Percentiles rank a stretch among this genome's conserved stretches.
Conservation (phyloP, 2,888 invertebrate species). For the Drosophila acutilabella region DNA sequence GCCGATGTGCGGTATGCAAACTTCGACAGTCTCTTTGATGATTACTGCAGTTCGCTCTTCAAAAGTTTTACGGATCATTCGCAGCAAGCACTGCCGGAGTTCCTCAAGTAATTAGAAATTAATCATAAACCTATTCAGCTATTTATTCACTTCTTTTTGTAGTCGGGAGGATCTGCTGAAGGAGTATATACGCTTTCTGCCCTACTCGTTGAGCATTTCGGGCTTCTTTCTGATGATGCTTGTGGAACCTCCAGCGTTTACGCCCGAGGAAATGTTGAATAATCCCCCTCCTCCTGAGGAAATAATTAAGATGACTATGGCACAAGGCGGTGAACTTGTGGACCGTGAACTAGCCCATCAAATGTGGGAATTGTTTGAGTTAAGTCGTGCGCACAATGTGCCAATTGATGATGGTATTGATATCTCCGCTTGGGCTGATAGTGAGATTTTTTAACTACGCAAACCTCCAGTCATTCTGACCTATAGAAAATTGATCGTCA, state of each 20-base stretch:
- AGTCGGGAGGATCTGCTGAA: constrained; percentile 76
- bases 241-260: constrained; percentile 61
- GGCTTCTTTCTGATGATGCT: constrained; percentile 73
- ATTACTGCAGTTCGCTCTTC: constrained; percentile 74
- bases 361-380: constrained; percentile 78
- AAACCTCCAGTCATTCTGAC: constrained; percentile 18
- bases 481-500: not conserved
- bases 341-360: constrained; percentile 82
- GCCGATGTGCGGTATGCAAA: constrained; percentile 74
- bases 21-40: constrained; percentile 79
- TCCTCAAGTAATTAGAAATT: constrained; percentile 65
- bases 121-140: too few relatives aligned
- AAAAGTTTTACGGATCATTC: constrained; percentile 50
- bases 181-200: constrained; percentile 81
- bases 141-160: constrained; percentile 7
- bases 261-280: constrained; percentile 60
- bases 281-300: constrained; percentile 42
- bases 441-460: constrained; percentile 9
- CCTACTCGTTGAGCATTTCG: constrained; percentile 73
- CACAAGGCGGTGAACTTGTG: constrained; percentile 80
- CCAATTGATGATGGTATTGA: constrained; percentile 71
- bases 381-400: constrained; percentile 65
- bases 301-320: constrained; percentile 49
- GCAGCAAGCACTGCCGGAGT: constrained; percentile 65
- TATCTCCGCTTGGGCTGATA: constrained; percentile 25